Evolutionary conservation across 2,888 invertebrate genomes (phyloP), one percentile per base, ranked within the genome.

Genomic region (Ametastegia equiseti): DNA sequence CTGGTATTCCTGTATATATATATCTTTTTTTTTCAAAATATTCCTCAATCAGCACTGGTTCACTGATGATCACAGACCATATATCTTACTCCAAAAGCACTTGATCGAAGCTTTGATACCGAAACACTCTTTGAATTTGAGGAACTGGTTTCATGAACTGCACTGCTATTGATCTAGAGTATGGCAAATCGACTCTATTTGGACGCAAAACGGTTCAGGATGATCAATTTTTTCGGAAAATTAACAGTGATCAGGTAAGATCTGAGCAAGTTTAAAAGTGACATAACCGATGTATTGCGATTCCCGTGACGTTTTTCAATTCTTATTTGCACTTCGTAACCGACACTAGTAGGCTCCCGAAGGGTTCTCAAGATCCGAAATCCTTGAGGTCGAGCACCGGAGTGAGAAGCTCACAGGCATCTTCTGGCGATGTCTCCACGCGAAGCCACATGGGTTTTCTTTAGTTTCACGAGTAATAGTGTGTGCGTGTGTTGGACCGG

Each of bases 361-460:
- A 57, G 78, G 45, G 60, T 78, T 39, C 71, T 83, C 82, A 50
- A 69, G 78, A 86, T 86, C 86, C 87, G 88, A 86, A 87, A 88
- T 88, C 86, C 85, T 85, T 85, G 83, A 83, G 83, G 87, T 84
- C 87, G 85, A 87, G 87, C 88, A 89, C 89, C 87, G 88, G 87
- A 89, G 86, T 89, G 90, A 88, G 85, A 88, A 87, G 86, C 85
- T 84, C 83, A 85, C 80, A 82, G 67, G 82, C 85, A 86, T 86
- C 83, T 84, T 82, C 82, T 84, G 82, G 85, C 86, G 83, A 84
- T 86, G 85, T 86, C 86, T 84, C 86, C 84, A 84, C 81, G n/a
- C n/a, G n/a, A 67, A 75, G 63, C 78, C 83, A 85, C 84, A 84
- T 86, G 85, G 83, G 81, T 82, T 81, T 79, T 73, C 78, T 79